Evolutionary conservation across 2,113 vertebrate species (phyloP).

Genomic region (Lasiurus cinereus): DNA sequence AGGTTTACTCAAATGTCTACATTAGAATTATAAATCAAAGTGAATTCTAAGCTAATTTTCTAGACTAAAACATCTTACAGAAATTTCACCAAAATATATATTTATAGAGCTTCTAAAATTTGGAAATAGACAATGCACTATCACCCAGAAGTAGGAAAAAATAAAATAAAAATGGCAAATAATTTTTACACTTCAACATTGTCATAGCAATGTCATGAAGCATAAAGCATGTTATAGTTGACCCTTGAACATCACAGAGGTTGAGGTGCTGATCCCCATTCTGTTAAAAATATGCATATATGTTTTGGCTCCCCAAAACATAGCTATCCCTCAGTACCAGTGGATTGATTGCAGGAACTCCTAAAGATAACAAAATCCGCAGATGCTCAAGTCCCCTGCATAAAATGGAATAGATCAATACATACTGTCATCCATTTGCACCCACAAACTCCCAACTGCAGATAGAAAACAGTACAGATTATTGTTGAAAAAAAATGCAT

Average conservation of each 20-base stretch:
- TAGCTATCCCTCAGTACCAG: neutral
- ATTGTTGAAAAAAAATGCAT: neutral
- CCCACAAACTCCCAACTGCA: neutral
- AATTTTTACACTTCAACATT: neutral
- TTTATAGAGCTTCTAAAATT: constrained; percentile 8
- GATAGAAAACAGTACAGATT: neutral
- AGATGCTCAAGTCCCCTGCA: neutral
- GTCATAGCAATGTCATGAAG: neutral
- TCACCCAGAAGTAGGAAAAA: neutral
- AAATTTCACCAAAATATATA: neutral
- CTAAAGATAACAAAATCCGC: neutral
- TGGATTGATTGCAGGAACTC: no score
- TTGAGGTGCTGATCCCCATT: neutral
- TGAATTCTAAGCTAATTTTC: neutral
- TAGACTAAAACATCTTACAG: constrained; percentile 3
- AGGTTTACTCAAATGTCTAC: constrained; percentile 36
- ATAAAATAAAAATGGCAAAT: constrained; percentile 14
- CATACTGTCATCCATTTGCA: neutral
- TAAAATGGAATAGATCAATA: neutral
- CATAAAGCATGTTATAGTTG: neutral
- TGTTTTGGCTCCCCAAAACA: no score
- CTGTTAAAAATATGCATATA: neutral
- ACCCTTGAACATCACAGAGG: neutral
- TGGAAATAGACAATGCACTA: neutral
- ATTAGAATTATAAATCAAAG: constrained; percentile 8